Conservation (phyloP, 2,888 invertebrate species). For the Sclerodermus sp. region DNA sequence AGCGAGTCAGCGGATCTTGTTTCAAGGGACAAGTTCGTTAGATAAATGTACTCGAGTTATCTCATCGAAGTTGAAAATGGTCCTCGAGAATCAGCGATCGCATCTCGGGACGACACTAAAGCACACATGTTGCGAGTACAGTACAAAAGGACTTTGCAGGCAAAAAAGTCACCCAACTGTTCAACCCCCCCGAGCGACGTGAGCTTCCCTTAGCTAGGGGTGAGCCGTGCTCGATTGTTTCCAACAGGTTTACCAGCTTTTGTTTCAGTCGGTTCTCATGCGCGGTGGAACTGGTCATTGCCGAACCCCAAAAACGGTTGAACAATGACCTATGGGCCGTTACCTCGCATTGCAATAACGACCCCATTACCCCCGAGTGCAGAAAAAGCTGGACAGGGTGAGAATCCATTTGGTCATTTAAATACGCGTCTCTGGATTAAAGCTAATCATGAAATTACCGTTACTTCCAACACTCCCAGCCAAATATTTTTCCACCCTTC, state of each 20-base stretch:
- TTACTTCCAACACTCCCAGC: too few relatives aligned
- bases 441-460: not conserved
- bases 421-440: slow-evolving; percentile 1
- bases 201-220: slow-evolving; percentile 29
- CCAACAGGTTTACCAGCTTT: slow-evolving; percentile 54
- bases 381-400: slow-evolving; percentile 19
- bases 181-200: slow-evolving; percentile 38
- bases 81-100: not conserved
- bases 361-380: slow-evolving; percentile 9
- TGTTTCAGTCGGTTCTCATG: slow-evolving; percentile 55
- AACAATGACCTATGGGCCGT: slow-evolving; percentile 52
- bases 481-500: too few relatives aligned
- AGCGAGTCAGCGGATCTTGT: too few relatives aligned
- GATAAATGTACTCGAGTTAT: not conserved
- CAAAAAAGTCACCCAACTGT: slow-evolving; percentile 55
- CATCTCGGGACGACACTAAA: slow-evolving; percentile 26
- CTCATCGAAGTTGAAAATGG: slow-evolving; percentile 3
- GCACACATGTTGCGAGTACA: slow-evolving; percentile 50
- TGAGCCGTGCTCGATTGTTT: slow-evolving; percentile 48
- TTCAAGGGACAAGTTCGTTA: not conserved
- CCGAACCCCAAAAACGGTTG: slow-evolving; percentile 47
- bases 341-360: slow-evolving; percentile 36
- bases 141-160: slow-evolving; percentile 38
- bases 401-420: slow-evolving; percentile 22
- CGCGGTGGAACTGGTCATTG: slow-evolving; percentile 50